Percentiles rank a stretch among this genome's conserved stretches.
Conservation (phyloP, 2,113 vertebrate species). For the Theristicus caerulescens region DNA sequence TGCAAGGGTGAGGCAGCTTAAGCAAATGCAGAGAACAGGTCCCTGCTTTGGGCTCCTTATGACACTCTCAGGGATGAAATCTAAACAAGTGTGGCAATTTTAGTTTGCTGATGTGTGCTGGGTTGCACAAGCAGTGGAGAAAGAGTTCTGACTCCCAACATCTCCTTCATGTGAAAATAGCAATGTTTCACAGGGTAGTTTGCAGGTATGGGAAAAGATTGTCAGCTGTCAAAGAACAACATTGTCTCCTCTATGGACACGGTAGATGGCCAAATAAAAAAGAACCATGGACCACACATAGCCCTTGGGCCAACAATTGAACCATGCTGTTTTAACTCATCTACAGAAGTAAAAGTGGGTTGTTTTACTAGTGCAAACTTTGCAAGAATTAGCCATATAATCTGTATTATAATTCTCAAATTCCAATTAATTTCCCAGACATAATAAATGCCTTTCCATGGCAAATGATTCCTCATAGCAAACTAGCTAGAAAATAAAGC, state of each 20-base stretch:
- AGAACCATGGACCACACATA: accelerated
- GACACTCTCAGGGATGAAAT: not conserved
- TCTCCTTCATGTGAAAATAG: not conserved
- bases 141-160: accelerated
- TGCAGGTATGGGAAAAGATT: not conserved
- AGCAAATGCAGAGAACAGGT: not conserved
- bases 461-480: not conserved
- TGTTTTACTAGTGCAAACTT: not conserved
- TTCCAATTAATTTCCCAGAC: not conserved
- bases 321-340: accelerated
- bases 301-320: not conserved
- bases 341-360: not conserved
- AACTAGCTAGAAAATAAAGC: not conserved
- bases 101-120: too few species aligned
- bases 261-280: not conserved
- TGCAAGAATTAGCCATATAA: not conserved
- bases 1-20: not conserved
- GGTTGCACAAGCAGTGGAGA: not conserved
- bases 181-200: not conserved
- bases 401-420: not conserved
- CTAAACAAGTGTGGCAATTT: not conserved
- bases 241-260: not conserved
- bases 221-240: not conserved
- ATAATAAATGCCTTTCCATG: not conserved
- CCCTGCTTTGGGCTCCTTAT: not conserved